Evolutionary conservation across 2,888 invertebrate genomes (phyloP).

Genomic region (Asteroscopus sphinx): DNA sequence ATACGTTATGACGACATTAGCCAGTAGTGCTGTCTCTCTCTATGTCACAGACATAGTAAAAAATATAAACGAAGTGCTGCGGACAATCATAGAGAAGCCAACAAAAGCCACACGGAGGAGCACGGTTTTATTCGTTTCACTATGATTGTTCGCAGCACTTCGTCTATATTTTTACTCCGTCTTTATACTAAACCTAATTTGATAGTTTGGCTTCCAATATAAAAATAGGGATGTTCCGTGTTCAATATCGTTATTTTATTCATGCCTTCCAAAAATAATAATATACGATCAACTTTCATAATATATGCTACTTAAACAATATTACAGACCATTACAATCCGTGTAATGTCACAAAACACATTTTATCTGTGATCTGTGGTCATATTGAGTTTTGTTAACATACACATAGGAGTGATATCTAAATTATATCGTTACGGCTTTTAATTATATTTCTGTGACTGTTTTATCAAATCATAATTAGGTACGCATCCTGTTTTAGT

Average conservation of each 20-base stretch:
- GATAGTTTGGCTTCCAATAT: slow-evolving; percentile 46
- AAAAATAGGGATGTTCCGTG: slow-evolving; percentile 52
- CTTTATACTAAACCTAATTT: slow-evolving; percentile 34
- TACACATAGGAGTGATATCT: slow-evolving; percentile 11
- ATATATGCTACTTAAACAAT: slow-evolving; percentile 9
- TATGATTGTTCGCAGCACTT: too few species aligned
- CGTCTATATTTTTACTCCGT: too few species aligned
- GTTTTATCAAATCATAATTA: slow-evolving; percentile 29
- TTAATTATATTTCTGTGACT: slow-evolving; percentile 17
- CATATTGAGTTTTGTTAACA: slow-evolving; percentile 10
- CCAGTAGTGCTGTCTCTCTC: too few species aligned
- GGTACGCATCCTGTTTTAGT: slow-evolving; percentile 17
- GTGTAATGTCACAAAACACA: slow-evolving; percentile 3
- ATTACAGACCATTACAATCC: slow-evolving; percentile 17
- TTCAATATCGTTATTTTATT: slow-evolving; percentile 48
- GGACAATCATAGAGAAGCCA: too few species aligned
- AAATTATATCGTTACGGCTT: slow-evolving; percentile 17
- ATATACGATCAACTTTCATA: slow-evolving; percentile 50
- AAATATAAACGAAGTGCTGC: too few species aligned
- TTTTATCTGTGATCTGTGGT: too few species aligned
- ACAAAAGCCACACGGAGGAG: too few species aligned
- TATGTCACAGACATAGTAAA: too few species aligned
- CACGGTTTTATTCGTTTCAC: too few species aligned
- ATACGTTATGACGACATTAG: too few species aligned
- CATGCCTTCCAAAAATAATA: slow-evolving; percentile 45